A percentile compares a stretch with the other conserved stretches of the same genome.
Conservation (phyloP, 2,797 vertebrate species). For the Ptychadena robeensis region DNA sequence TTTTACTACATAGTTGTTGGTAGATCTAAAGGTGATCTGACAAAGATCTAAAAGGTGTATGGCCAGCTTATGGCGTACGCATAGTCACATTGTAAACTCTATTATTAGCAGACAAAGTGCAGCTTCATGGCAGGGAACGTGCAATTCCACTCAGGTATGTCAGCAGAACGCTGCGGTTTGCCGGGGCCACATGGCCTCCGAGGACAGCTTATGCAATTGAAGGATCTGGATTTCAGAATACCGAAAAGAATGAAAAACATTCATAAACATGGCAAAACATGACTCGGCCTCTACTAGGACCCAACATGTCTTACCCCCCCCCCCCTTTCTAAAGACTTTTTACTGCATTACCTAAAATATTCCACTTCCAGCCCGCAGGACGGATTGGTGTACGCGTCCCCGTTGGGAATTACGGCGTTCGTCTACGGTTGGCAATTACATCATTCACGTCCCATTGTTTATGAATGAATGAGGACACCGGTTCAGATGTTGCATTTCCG, state of each 20-base stretch:
- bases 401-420: slow-evolving; percentile 43
- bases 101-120: background rate
- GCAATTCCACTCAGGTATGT: slow-evolving; percentile 3
- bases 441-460: slow-evolving; percentile 58
- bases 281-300: slow-evolving; percentile 33
- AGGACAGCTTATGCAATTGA: slow-evolving; percentile 38
- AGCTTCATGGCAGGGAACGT: background rate
- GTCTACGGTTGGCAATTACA: slow-evolving; percentile 58
- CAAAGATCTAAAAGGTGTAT: no score
- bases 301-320: slow-evolving; percentile 4
- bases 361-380: slow-evolving; percentile 41
- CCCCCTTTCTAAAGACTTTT: slow-evolving; percentile 41
- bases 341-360: slow-evolving; percentile 46
- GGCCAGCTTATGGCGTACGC: no score
- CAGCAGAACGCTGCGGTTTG: slow-evolving; percentile 6
- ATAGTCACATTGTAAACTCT: background rate
- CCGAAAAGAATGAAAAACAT: slow-evolving; percentile 23
- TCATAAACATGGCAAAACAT: slow-evolving; percentile 24
- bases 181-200: background rate
- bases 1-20: no score
- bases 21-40: no score
- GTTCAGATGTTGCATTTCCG: slow-evolving; percentile 45
- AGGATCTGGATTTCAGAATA: slow-evolving; percentile 19
- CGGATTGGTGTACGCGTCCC: slow-evolving; percentile 44
- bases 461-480: slow-evolving; percentile 59